phyloP scores from a whole-genome alignment of 2,888 invertebrate species.

The Subacronicta megacephala region DNA sequence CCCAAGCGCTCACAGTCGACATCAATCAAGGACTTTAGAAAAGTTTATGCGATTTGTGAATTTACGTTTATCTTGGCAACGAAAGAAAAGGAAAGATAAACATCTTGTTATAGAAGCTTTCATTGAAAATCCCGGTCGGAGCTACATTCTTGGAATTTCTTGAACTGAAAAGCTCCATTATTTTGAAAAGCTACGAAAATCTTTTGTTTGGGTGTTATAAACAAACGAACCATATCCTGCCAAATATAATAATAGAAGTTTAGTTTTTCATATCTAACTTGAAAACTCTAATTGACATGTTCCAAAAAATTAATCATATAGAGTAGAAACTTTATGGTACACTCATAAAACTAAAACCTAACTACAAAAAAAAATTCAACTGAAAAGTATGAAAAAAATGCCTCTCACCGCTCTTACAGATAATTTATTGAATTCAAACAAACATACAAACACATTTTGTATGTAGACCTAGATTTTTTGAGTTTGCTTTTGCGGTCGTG shows the following conservation, averaged over 20 bases:
- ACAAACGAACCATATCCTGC: slow-evolving; percentile 1
- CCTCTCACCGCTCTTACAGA: too few relatives aligned
- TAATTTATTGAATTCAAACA: too few relatives aligned
- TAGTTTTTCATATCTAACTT: too few relatives aligned
- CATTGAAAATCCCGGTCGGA: slow-evolving; percentile 48
- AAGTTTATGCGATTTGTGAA: slow-evolving; percentile 69
- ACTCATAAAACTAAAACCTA: too few relatives aligned
- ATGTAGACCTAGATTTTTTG: too few relatives aligned
- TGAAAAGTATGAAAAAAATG: too few relatives aligned
- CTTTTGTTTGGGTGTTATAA: slow-evolving; percentile 4
- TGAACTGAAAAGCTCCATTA: slow-evolving; percentile 8
- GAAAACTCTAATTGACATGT: too few relatives aligned
- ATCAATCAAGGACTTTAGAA: slow-evolving; percentile 69
- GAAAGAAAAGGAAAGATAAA: slow-evolving; percentile 72
- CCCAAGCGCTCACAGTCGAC: slow-evolving; percentile 27
- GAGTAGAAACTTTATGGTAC: too few relatives aligned
- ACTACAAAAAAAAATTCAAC: too few relatives aligned
- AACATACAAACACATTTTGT: too few relatives aligned
- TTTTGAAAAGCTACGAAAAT: slow-evolving; percentile 21
- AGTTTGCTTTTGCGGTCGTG: too few relatives aligned
- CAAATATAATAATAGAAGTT: slow-evolving; percentile 1
- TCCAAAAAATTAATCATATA: too few relatives aligned
- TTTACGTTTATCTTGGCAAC: slow-evolving; percentile 69
- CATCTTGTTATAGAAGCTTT: slow-evolving; percentile 67
- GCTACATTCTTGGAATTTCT: slow-evolving; percentile 13